Conservation (phyloP, 1,140 invertebrate species). For the Nephila pilipes region DNA sequence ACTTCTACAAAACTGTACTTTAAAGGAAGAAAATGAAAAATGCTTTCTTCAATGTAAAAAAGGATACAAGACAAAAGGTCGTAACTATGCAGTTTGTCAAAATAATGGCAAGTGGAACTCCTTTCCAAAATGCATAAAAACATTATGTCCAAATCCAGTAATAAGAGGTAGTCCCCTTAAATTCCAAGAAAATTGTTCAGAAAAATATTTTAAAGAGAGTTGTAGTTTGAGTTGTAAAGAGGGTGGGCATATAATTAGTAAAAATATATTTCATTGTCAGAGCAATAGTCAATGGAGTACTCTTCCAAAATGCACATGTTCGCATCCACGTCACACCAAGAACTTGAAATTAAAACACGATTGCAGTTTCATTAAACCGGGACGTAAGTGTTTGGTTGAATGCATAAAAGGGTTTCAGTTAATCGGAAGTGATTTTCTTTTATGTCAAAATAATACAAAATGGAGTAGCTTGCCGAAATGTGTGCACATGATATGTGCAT, state of each 20-base stretch:
- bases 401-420: neutral
- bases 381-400: neutral
- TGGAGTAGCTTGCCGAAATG: neutral
- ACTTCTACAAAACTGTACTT: neutral
- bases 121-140: neutral
- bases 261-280: neutral
- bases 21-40: neutral
- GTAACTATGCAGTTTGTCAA: neutral
- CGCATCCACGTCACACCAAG: neutral
- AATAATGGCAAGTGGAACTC: neutral
- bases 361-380: neutral
- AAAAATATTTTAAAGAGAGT: neutral
- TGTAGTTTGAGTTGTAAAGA: neutral
- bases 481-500: neutral
- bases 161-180: neutral
- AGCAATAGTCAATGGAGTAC: neutral
- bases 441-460: neutral
- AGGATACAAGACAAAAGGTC: neutral
- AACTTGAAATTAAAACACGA: neutral
- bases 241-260: slow-evolving; percentile 9
- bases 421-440: neutral
- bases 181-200: neutral
- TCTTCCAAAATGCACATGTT: slow-evolving; percentile 24
- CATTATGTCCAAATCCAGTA: neutral
- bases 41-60: neutral